phyloP scores from a whole-genome alignment of 2,797 vertebrate genomes.

The Setipinna tenuifilis region DNA sequence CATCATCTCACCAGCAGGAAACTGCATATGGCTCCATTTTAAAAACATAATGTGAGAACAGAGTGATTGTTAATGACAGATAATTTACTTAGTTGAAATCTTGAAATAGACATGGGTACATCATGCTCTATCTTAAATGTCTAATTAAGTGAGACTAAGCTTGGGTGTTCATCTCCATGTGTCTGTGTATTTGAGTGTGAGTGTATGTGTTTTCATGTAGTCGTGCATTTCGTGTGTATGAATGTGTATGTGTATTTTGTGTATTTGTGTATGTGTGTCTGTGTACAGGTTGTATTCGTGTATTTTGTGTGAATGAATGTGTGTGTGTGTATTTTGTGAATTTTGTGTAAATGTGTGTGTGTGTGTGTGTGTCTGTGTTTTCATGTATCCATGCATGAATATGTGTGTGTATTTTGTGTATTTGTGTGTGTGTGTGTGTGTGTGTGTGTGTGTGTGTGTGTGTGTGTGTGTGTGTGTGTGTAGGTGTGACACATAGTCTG shows the following conservation, averaged over 20 bases:
- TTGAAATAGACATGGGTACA: not conserved
- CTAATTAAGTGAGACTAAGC: not conserved
- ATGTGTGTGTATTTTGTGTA: no score
- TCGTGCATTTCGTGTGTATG: no score
- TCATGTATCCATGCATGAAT: no score
- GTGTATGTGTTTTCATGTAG: no score
- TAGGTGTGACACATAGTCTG: not conserved
- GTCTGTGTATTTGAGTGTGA: no score
- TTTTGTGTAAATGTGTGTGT: not conserved
- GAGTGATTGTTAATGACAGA: not conserved
- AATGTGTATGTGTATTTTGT: no score
- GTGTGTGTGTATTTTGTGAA: constrained; percentile 3
- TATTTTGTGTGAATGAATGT: not conserved
- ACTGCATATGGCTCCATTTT: not conserved
- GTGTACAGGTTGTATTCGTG: not conserved
- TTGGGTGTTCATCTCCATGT: no score
- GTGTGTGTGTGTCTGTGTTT: no score
- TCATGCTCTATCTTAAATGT: not conserved
- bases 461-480: constrained; percentile 38
- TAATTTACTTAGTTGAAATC: not conserved
- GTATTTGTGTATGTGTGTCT: no score
- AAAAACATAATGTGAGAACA: not conserved
- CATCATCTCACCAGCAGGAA: not conserved
- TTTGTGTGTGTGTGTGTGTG: no score
- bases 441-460: constrained; percentile 35